Conservation (phyloP, 2,888 invertebrate species). For the Agrochola litura region DNA sequence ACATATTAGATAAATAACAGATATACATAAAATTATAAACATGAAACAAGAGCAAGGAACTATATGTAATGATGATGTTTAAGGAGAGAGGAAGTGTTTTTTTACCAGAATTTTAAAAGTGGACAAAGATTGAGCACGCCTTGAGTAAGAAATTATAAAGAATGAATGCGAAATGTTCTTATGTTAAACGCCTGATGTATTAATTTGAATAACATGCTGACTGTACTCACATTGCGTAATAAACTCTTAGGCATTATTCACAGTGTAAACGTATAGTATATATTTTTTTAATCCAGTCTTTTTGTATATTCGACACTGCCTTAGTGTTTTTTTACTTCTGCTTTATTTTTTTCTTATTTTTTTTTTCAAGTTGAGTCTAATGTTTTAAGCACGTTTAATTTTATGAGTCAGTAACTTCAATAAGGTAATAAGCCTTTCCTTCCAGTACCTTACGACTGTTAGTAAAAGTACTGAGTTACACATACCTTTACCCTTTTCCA, state of each 20-base stretch:
- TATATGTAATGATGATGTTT: too few species aligned
- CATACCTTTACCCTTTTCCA: constrained; percentile 72
- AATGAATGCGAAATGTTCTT: too few species aligned
- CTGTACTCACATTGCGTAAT: not conserved
- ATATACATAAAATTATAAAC: too few species aligned
- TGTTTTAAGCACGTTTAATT: not conserved
- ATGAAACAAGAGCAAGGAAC: too few species aligned
- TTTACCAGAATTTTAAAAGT: too few species aligned
- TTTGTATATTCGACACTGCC: not conserved
- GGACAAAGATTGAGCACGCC: too few species aligned
- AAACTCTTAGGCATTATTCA: not conserved
- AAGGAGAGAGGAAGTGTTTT: too few species aligned
- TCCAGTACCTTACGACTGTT: not conserved
- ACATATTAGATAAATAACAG: too few species aligned
- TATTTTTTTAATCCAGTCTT: not conserved
- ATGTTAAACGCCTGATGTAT: not conserved
- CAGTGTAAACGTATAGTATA: not conserved
- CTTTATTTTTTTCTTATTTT: not conserved
- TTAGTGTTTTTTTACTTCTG: not conserved
- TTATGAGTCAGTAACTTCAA: too few species aligned
- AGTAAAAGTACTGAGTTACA: not conserved
- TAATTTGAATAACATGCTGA: not conserved
- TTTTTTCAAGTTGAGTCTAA: too few species aligned
- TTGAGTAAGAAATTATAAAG: not conserved
- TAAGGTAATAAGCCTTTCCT: not conserved